Evolutionary conservation across 2,113 vertebrate species (phyloP).

Genomic region (Tyrannus savana): DNA sequence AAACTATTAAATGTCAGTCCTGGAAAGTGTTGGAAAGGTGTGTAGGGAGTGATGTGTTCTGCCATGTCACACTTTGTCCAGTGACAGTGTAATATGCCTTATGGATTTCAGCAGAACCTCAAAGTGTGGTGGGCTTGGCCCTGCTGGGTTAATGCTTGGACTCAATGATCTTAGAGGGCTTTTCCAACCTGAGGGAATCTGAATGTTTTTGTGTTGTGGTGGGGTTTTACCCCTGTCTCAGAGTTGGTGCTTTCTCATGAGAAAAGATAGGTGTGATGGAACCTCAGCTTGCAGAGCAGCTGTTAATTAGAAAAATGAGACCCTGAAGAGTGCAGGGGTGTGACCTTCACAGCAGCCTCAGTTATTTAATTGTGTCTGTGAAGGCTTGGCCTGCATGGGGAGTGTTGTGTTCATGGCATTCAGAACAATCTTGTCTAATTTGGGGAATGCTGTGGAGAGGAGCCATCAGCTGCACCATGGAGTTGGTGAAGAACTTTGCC

Average conservation of each 20-base stretch:
- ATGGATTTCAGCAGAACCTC: background rate
- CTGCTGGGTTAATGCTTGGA: background rate
- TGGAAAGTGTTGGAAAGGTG: background rate
- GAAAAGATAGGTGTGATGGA: background rate
- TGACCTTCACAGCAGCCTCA: background rate
- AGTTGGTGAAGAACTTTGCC: background rate
- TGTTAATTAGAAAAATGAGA: background rate
- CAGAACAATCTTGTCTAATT: background rate
- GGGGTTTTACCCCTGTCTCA: background rate
- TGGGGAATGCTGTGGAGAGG: background rate
- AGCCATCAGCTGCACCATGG: background rate
- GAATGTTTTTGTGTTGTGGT: background rate
- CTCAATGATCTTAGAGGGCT: background rate
- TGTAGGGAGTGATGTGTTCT: too few species aligned
- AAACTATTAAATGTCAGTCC: background rate
- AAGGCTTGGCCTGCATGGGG: background rate
- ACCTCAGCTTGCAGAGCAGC: background rate
- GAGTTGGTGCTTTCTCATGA: background rate
- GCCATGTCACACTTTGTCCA: background rate
- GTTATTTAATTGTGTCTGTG: background rate
- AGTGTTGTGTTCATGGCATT: background rate
- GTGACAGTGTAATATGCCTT: fast-evolving
- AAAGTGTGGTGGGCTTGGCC: background rate
- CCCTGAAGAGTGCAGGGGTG: background rate
- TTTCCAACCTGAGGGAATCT: background rate